phyloP scores from a whole-genome alignment of 2,888 invertebrate genomes.

The Rhagium mordax region DNA sequence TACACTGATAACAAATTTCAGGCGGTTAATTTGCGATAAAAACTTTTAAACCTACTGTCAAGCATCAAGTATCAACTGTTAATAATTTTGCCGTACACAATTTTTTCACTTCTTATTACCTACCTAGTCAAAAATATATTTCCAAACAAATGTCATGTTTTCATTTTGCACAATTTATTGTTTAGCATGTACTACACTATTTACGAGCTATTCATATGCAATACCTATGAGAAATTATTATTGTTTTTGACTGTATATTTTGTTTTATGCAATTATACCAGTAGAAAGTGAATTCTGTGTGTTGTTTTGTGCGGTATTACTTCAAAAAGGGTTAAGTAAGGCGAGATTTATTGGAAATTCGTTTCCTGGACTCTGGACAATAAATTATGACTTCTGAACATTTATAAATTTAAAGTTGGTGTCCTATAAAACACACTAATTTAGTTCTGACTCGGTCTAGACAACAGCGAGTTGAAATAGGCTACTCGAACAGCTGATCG shows the following conservation, averaged over 20 bases:
- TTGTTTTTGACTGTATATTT: background rate
- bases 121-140: background rate
- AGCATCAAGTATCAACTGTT: too few species aligned
- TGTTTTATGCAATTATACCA: background rate
- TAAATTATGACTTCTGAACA: slow-evolving; percentile 29
- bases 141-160: too few species aligned
- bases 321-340: slow-evolving; percentile 25
- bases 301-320: slow-evolving; percentile 18
- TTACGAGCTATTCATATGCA: background rate
- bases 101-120: background rate
- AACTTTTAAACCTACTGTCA: background rate
- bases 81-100: background rate
- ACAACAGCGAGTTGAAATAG: slow-evolving; percentile 64
- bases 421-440: slow-evolving; percentile 49
- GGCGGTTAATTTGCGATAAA: background rate
- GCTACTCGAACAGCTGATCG: slow-evolving; percentile 69
- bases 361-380: slow-evolving; percentile 36
- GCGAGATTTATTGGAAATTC: slow-evolving; percentile 23
- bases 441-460: slow-evolving; percentile 59
- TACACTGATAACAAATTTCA: background rate
- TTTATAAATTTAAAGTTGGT: slow-evolving; percentile 37
- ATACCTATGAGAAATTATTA: too few species aligned
- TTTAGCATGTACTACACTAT: background rate
- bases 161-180: background rate
- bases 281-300: background rate